Evolutionary conservation across 2,888 invertebrate species (phyloP).

Genomic region (Gasteruption jaculator): DNA sequence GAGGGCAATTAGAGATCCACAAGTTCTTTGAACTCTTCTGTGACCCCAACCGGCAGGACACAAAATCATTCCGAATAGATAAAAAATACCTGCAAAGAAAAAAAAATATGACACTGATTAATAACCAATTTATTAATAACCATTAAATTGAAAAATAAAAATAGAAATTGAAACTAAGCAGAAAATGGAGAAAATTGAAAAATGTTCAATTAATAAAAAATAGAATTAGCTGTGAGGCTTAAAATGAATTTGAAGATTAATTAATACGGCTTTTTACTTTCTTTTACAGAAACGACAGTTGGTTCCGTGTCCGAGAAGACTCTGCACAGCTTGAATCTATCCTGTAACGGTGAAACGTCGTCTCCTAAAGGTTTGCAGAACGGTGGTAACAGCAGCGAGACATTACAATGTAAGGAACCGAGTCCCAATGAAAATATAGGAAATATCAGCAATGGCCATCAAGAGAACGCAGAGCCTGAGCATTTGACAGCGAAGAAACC

Average conservation of each 20-base stretch:
- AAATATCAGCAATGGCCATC: conserved; percentile 35
- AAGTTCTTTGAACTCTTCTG: conserved; percentile 65
- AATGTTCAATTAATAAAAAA: too few species aligned
- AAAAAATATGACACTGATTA: too few species aligned
- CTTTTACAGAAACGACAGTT: conserved; percentile 53
- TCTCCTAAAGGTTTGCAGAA: conserved; percentile 33
- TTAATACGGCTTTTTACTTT: too few species aligned
- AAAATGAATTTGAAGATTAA: too few species aligned
- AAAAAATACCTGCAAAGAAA: conserved; percentile 64
- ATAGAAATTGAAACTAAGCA: too few species aligned
- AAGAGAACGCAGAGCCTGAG: conserved; percentile 28
- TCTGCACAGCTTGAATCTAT: conserved; percentile 54
- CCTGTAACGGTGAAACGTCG: conserved; percentile 47
- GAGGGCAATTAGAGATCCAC: conserved; percentile 72
- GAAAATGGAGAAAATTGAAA: too few species aligned
- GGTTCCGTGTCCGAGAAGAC: conserved; percentile 52
- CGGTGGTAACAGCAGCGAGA: conserved; percentile 38
- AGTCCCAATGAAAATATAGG: conserved; percentile 28
- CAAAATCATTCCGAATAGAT: conserved; percentile 71
- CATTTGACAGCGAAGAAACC: conserved; percentile 64
- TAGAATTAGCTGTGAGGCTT: too few species aligned
- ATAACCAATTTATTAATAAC: too few species aligned
- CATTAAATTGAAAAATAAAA: conserved; percentile 1
- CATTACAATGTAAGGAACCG: conserved; percentile 28
- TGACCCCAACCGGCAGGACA: conserved; percentile 84